A percentile compares a stretch with the other conserved stretches of the same genome.
Evolutionary conservation across 1,140 invertebrate species (phyloP).

Genomic region (Brachionus sp.): DNA sequence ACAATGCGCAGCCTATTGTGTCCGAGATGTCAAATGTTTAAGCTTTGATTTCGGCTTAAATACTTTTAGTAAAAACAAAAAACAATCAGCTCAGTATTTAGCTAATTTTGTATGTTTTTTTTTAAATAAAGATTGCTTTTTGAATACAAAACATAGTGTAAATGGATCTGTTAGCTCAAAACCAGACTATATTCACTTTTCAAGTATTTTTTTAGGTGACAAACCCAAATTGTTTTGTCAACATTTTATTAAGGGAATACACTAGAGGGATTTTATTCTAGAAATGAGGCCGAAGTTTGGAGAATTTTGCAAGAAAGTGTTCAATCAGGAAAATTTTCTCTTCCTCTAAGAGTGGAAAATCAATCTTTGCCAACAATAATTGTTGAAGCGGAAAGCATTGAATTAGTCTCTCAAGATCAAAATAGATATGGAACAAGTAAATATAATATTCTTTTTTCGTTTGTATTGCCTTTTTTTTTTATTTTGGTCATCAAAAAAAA

Average conservation of each 20-base stretch:
- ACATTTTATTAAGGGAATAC: not conserved
- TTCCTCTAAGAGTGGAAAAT: not conserved
- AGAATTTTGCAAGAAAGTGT: not conserved
- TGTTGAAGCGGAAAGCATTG: not conserved
- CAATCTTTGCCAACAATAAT: not conserved
- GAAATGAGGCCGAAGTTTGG: not conserved
- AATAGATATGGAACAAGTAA: constrained; percentile 29
- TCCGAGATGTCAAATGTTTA: constrained; percentile 21
- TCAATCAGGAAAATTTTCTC: not conserved
- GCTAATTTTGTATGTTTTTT: not conserved
- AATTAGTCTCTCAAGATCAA: not conserved
- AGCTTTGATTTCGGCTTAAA: constrained; percentile 19
- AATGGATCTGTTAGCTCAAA: not conserved
- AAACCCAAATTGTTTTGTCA: not conserved
- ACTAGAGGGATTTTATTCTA: constrained; percentile 8
- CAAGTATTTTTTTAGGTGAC: not conserved
- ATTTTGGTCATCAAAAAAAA: no score
- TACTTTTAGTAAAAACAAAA: not conserved
- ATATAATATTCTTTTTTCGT: not conserved
- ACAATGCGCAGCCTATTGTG: constrained; percentile 16
- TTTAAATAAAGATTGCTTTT: not conserved
- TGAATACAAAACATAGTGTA: constrained; percentile 6
- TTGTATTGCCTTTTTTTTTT: no score
- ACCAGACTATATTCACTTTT: not conserved
- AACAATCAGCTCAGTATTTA: not conserved